These are phyloP conservation scores for Halichoerus grypus DNA, from an alignment of 2,113 vertebrate species.

Conservation along the genomic window DNA sequence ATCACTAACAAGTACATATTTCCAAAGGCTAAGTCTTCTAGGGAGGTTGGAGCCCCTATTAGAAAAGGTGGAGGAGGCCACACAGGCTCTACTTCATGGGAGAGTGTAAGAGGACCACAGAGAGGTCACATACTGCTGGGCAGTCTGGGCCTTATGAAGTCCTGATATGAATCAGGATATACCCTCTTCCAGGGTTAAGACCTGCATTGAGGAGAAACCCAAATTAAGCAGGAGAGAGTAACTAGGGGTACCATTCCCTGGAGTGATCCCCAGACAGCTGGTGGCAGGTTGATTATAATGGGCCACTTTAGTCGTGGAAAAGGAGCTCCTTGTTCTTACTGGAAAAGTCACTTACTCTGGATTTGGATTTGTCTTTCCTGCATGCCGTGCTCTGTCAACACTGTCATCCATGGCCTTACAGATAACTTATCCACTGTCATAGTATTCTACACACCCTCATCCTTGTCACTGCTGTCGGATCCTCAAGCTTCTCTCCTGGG, in stretches of 20 bases:
- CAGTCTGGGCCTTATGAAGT: background rate
- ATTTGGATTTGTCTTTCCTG: background rate
- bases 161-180: background rate
- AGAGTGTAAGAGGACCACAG: background rate
- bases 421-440: background rate
- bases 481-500: background rate
- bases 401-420: background rate
- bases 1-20: background rate
- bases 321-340: background rate
- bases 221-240: background rate
- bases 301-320: background rate
- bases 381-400: background rate
- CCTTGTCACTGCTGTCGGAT: background rate
- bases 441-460: background rate
- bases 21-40: background rate
- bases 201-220: background rate
- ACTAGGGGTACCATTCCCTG: background rate
- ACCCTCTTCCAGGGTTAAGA: background rate
- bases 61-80: background rate
- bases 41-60: background rate
- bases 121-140: background rate
- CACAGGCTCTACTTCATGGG: background rate
- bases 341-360: background rate
- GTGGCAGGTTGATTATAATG: background rate
- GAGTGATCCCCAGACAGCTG: background rate